Conservation (phyloP, 2,797 vertebrate genomes). For the Tragopan temminckii region DNA sequence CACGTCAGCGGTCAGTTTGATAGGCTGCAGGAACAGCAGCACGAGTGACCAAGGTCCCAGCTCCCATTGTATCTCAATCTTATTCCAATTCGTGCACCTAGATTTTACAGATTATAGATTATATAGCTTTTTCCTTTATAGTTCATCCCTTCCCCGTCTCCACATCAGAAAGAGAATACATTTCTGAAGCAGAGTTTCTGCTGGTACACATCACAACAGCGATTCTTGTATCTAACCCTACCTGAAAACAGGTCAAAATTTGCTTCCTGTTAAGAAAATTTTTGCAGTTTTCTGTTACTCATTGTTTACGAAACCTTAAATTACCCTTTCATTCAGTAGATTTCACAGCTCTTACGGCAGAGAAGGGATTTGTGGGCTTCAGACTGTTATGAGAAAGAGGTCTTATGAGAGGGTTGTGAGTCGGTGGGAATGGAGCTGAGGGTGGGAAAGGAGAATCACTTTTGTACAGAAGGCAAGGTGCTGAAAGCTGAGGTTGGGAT, state of each 20-base stretch:
- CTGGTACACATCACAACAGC: neutral
- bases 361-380: neutral
- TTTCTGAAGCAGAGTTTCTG: neutral
- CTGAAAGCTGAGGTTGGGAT: neutral
- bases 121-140: neutral
- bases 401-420: neutral
- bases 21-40: neutral
- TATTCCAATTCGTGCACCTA: neutral
- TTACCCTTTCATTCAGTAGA: conserved; percentile 25
- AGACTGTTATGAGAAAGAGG: neutral
- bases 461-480: neutral
- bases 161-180: neutral
- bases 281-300: neutral
- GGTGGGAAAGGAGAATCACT: neutral
- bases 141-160: neutral
- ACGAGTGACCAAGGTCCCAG: neutral
- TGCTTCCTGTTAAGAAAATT: neutral
- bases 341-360: neutral
- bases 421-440: neutral
- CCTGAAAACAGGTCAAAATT: neutral
- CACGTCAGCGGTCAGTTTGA: neutral
- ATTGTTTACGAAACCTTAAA: neutral
- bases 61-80: neutral
- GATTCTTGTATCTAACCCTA: neutral
- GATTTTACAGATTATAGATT: neutral